phyloP scores from a whole-genome alignment of 1,140 invertebrate genomes.

The Diprion similis region DNA sequence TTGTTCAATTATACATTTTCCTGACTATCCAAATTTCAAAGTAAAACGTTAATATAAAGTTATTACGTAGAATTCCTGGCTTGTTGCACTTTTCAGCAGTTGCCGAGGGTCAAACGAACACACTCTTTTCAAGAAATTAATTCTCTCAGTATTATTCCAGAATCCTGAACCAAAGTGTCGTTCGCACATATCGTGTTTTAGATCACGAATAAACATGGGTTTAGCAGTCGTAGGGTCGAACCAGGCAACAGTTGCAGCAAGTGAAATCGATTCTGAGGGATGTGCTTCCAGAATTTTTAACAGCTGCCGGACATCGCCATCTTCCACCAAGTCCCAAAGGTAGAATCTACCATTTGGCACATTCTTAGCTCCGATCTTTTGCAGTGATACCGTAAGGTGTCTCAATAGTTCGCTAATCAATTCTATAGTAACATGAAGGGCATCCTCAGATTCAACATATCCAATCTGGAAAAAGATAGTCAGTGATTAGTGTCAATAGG shows the following conservation, averaged over 20 bases:
- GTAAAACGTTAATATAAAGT: no score
- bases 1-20: no score
- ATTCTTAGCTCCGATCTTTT: conserved; percentile 25
- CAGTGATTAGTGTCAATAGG: neutral
- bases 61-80: conserved; percentile 43
- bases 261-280: conserved; percentile 46
- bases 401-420: conserved; percentile 27
- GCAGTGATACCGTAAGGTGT: conserved; percentile 40
- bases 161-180: conserved; percentile 39
- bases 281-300: conserved; percentile 45
- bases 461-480: neutral
- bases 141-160: conserved; percentile 39
- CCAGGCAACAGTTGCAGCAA: conserved; percentile 38
- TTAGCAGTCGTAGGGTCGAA: conserved; percentile 27
- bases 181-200: conserved; percentile 41
- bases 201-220: conserved; percentile 31
- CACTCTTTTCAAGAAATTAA: conserved; percentile 42
- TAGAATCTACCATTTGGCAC: conserved; percentile 30
- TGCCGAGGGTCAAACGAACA: conserved; percentile 51
- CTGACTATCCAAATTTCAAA: neutral
- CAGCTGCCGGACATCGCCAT: conserved; percentile 43
- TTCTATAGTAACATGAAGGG: neutral
- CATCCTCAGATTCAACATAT: neutral
- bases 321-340: conserved; percentile 45
- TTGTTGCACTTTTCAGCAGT: conserved; percentile 43